Evolutionary conservation across 2,888 invertebrate genomes (phyloP).

Genomic region (Plemyria rubiginata): DNA sequence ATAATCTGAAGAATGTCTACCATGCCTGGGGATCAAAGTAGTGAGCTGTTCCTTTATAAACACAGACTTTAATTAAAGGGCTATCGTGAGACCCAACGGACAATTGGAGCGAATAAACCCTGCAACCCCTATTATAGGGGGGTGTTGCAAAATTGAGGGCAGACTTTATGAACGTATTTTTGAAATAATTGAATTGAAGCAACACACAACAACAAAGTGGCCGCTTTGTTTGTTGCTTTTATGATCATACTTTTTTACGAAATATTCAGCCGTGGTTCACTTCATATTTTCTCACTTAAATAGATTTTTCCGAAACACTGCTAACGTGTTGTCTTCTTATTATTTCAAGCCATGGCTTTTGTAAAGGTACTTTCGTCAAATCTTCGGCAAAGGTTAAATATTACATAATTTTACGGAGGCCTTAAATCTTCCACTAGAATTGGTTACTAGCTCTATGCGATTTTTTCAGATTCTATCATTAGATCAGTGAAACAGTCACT

Average conservation of each 20-base stretch:
- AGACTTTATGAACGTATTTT: conserved; percentile 24
- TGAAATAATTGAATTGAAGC: conserved; percentile 18
- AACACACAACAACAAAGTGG: conserved; percentile 1
- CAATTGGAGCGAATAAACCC: conserved; percentile 26
- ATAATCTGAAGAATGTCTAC: too few species aligned
- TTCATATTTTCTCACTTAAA: not conserved
- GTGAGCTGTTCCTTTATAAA: not conserved
- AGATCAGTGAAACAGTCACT: too few species aligned
- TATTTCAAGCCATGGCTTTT: too few species aligned
- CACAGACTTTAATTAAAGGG: conserved; percentile 23
- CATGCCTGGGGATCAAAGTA: too few species aligned
- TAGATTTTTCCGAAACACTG: too few species aligned
- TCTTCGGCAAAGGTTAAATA: too few species aligned
- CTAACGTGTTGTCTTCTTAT: too few species aligned
- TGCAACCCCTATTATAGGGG: conserved; percentile 13
- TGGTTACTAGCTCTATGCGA: too few species aligned
- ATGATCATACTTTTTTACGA: not conserved
- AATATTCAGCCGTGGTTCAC: not conserved
- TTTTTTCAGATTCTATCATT: too few species aligned
- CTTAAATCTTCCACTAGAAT: too few species aligned
- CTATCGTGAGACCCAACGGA: conserved; percentile 12
- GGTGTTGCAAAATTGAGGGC: conserved; percentile 14
- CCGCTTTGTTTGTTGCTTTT: conserved; percentile 9
- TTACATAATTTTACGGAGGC: too few species aligned
- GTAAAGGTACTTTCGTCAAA: too few species aligned